These are phyloP conservation scores for Drosophila lini DNA, from an alignment of 1,140 invertebrate genomes.

Conservation along the genomic window DNA sequence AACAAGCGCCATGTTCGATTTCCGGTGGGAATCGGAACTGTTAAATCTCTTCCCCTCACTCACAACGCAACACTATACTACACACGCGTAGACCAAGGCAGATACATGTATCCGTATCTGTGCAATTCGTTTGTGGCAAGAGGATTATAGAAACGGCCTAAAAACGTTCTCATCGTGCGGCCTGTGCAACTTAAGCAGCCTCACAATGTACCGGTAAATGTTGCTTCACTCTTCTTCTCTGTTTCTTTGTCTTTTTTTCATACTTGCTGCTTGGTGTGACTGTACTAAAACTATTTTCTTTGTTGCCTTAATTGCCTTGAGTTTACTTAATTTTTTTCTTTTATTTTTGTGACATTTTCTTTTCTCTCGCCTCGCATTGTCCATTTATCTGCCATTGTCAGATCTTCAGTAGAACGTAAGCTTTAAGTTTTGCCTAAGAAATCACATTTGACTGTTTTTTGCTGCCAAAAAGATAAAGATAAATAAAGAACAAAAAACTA, in stretches of 20 bases:
- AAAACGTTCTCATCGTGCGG: constrained; percentile 81
- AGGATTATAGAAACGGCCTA: constrained; percentile 70
- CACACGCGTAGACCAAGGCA: constrained; percentile 29
- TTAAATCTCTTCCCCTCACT: constrained; percentile 18
- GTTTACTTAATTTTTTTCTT: constrained; percentile 1
- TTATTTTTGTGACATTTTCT: constrained; percentile 18
- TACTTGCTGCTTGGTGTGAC: constrained; percentile 39
- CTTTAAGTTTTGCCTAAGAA: constrained; percentile 39
- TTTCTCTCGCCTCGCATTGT: constrained; percentile 41
- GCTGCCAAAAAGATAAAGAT: constrained; percentile 24
- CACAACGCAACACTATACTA: constrained; percentile 22
- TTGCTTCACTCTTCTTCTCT: constrained; percentile 31
- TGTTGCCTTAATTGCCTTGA: constrained; percentile 20
- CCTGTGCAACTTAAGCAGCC: constrained; percentile 78
- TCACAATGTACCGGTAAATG: constrained; percentile 82
- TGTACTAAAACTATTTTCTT: constrained; percentile 27
- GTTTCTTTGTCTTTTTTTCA: constrained; percentile 22
- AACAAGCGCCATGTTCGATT: constrained; percentile 37
- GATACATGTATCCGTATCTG: constrained; percentile 47
- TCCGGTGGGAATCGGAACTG: constrained; percentile 35
- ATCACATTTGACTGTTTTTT: constrained; percentile 44
- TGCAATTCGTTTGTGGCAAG: constrained; percentile 49
- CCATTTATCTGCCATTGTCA: constrained; percentile 35
- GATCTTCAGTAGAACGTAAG: constrained; percentile 44
- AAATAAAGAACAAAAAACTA: neutral